Conservation (phyloP, 2,113 vertebrate species). For the Typhlomys cinereus region DNA sequence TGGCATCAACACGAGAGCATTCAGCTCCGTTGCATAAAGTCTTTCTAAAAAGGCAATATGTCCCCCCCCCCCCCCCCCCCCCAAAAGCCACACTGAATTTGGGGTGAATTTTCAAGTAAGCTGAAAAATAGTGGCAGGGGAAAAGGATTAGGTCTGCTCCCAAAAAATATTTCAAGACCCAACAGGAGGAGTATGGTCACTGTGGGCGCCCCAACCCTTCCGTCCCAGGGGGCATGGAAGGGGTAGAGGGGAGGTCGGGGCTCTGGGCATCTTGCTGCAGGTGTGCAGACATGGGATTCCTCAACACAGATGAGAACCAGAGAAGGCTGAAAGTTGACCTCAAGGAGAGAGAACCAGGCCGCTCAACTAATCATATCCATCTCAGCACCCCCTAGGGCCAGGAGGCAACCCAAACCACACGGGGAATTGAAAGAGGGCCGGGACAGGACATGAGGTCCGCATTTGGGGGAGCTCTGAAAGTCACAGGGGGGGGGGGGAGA, state of each 20-base stretch:
- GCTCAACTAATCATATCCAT: neutral
- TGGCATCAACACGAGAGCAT: neutral
- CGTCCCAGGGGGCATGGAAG: accelerated
- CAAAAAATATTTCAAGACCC: neutral
- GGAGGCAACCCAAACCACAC: neutral
- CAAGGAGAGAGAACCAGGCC: neutral
- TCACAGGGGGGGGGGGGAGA: no score
- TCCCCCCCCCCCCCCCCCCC: no score
- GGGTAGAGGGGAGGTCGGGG: no score
- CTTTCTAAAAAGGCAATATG: neutral
- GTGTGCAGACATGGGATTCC: neutral
- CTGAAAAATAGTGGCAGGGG: neutral
- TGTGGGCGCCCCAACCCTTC: no score
- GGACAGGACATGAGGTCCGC: no score
- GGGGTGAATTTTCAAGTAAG: neutral
- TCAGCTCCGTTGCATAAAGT: neutral
- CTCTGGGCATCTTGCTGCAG: accelerated
- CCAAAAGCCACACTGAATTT: neutral
- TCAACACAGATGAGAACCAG: neutral
- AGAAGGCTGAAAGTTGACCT: neutral
- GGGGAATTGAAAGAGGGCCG: neutral
- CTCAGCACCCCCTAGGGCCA: accelerated
- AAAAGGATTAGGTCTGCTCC: neutral
- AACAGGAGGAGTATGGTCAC: neutral
- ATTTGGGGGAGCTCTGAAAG: neutral